Conservation (phyloP, 2,113 vertebrate species). For the Dunckerocampus dactyliophorus region DNA sequence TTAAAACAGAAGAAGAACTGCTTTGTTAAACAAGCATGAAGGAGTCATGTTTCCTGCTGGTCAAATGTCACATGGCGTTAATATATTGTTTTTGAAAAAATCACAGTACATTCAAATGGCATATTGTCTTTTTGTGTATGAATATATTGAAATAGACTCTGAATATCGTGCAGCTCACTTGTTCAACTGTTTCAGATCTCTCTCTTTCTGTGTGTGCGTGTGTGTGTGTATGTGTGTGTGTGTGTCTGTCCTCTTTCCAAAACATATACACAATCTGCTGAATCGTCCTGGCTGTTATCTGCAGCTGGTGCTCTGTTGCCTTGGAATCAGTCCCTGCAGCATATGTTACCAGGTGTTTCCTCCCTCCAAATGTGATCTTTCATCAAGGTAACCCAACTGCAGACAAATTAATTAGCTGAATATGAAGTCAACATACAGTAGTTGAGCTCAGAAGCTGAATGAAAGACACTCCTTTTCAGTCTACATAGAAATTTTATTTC, state of each 20-base stretch:
- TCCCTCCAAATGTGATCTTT: conserved; percentile 58
- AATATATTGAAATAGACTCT: too few species aligned
- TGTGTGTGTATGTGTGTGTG: neutral
- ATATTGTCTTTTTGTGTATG: too few species aligned
- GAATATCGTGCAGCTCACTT: too few species aligned
- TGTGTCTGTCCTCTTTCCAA: conserved; percentile 17
- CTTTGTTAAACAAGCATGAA: too few species aligned
- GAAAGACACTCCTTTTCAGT: neutral
- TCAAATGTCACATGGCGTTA: too few species aligned
- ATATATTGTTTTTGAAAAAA: too few species aligned
- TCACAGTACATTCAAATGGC: too few species aligned
- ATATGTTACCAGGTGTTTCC: conserved; percentile 72
- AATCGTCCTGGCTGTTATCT: conserved; percentile 49
- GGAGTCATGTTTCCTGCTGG: too few species aligned
- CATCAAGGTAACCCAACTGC: conserved; percentile 62
- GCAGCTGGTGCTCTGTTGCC: conserved; percentile 61
- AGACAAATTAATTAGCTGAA: conserved; percentile 67
- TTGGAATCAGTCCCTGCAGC: conserved; percentile 57
- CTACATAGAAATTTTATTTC: neutral
- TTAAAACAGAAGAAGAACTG: too few species aligned
- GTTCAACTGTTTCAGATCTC: too few species aligned
- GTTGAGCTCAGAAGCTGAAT: conserved; percentile 41
- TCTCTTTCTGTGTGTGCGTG: neutral
- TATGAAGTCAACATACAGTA: conserved; percentile 52
- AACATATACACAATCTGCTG: conserved; percentile 54